Conservation (phyloP, 2,888 invertebrate species). For the Temnothorax unifasciatus region DNA sequence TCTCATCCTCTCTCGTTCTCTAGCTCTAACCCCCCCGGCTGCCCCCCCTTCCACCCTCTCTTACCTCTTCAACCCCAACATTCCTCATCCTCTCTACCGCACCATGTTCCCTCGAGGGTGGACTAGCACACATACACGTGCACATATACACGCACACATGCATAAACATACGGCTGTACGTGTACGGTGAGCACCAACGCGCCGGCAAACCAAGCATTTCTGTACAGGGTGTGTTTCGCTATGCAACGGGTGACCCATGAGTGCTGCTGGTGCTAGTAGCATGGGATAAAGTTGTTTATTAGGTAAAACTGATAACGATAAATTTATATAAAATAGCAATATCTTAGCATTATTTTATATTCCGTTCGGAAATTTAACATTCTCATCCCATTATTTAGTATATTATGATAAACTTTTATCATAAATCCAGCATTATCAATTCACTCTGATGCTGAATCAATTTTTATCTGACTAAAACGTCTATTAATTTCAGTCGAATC, state of each 20-base stretch:
- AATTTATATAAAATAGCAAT: constrained; percentile 10
- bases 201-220: constrained; percentile 84
- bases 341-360: neutral
- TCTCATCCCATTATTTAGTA: neutral
- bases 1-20: constrained; percentile 64
- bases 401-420: neutral
- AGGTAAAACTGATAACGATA: neutral
- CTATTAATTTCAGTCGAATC: neutral
- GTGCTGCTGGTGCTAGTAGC: constrained; percentile 17
- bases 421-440: neutral
- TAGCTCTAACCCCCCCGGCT: constrained; percentile 56
- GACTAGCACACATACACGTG: constrained; percentile 79
- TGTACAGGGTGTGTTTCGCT: constrained; percentile 84
- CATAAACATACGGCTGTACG: constrained; percentile 67
- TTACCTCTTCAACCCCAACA: constrained; percentile 66
- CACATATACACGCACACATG: constrained; percentile 62
- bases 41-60: constrained; percentile 58
- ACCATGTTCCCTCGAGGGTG: constrained; percentile 80
- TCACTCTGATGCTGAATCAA: constrained; percentile 1
- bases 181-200: constrained; percentile 73
- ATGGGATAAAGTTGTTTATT: constrained; percentile 7
- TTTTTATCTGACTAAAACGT: neutral
- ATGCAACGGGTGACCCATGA: constrained; percentile 82
- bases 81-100: constrained; percentile 74
- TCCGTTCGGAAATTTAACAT: neutral